phyloP scores from a whole-genome alignment of 2,797 vertebrate species.

The Sebastes melanostomus region DNA sequence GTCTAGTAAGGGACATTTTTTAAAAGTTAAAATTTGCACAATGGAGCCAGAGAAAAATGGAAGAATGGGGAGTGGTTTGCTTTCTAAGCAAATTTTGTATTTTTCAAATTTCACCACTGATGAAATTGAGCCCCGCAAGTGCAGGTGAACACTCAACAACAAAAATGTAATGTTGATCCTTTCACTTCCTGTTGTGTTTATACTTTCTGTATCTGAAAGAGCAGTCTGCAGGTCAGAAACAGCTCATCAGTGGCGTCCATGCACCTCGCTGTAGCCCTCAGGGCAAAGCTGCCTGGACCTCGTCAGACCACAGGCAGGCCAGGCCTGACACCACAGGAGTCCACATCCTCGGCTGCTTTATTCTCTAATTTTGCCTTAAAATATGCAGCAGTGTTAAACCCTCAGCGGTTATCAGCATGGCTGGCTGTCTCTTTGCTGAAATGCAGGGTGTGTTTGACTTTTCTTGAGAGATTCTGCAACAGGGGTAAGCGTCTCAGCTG shows the following conservation, averaged over 20 bases:
- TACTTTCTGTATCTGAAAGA: not conserved
- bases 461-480: slow-evolving; percentile 61
- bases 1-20: not conserved
- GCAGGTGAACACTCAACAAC: not conserved
- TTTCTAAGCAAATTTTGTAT: not conserved
- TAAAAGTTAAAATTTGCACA: not conserved
- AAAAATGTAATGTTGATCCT: not conserved
- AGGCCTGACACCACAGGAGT: slow-evolving; percentile 23
- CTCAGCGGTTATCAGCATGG: slow-evolving; percentile 54
- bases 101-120: not conserved
- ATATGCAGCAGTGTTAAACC: slow-evolving; percentile 52
- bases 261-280: slow-evolving; percentile 9
- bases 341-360: slow-evolving; percentile 25
- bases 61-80: not conserved
- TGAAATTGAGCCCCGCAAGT: not conserved
- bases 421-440: slow-evolving; percentile 48
- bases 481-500: slow-evolving; percentile 61
- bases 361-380: slow-evolving; percentile 53
- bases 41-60: not conserved
- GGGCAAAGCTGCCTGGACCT: slow-evolving; percentile 20
- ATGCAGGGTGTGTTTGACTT: slow-evolving; percentile 64
- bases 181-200: not conserved
- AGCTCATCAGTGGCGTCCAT: slow-evolving; percentile 8
- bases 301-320: slow-evolving; percentile 12
- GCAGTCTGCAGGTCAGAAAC: not conserved